phyloP scores from a whole-genome alignment of 1,140 invertebrate genomes.

The Tetraneura akinire region DNA sequence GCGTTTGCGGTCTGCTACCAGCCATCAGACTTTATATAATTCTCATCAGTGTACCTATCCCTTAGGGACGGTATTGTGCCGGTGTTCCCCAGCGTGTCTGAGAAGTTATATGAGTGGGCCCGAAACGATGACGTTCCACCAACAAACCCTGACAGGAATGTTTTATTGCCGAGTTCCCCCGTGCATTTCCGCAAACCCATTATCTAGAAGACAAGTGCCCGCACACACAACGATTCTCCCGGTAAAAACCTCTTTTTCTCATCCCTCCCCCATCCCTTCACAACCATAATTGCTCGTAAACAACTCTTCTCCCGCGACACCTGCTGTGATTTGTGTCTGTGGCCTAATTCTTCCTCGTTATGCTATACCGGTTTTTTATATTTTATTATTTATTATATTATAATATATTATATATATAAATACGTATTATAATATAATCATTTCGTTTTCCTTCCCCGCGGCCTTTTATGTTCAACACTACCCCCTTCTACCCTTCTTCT shows the following conservation, averaged over 20 bases:
- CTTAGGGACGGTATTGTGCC: background rate
- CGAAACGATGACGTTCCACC: constrained; percentile 46
- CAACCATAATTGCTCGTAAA: constrained; percentile 46
- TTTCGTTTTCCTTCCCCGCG: background rate
- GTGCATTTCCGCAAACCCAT: background rate
- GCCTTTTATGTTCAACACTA: no score
- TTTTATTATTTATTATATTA: background rate
- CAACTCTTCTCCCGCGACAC: constrained; percentile 20
- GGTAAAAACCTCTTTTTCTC: background rate
- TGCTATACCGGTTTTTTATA: background rate
- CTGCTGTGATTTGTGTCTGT: constrained; percentile 43
- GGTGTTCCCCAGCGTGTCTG: constrained; percentile 27
- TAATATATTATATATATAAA: no score
- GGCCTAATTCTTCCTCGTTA: constrained; percentile 42
- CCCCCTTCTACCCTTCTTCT: no score
- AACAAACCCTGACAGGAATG: constrained; percentile 41
- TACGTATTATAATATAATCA: no score
- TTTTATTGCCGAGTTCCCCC: constrained; percentile 7
- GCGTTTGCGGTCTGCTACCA: background rate
- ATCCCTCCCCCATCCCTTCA: background rate
- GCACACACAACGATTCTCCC: background rate
- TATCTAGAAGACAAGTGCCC: constrained; percentile 17
- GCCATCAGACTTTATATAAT: background rate
- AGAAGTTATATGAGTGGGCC: constrained; percentile 41
- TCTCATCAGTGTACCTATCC: no score